Conservation (phyloP, 2,797 vertebrate species). For the Cetoscarus ocellatus region DNA sequence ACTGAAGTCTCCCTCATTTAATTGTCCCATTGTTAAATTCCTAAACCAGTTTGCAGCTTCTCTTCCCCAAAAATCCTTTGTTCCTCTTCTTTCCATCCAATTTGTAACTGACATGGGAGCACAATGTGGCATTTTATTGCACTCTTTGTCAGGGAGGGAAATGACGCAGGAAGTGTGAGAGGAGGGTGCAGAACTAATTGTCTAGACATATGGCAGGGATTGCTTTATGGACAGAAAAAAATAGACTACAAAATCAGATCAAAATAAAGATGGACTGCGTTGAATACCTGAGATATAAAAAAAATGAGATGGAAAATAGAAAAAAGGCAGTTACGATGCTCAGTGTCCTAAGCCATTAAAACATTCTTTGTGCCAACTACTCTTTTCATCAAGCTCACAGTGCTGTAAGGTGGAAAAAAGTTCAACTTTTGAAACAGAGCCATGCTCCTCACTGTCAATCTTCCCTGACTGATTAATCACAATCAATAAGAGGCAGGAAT, state of each 20-base stretch:
- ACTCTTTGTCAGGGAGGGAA: slow-evolving; percentile 58
- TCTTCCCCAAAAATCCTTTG: slow-evolving; percentile 41
- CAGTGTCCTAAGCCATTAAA: no score
- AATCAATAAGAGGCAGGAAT: no score
- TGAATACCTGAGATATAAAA: no score
- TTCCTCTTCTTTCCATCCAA: slow-evolving; percentile 49
- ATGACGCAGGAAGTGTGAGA: slow-evolving; percentile 23
- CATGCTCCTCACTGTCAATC: no score
- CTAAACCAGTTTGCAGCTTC: slow-evolving; percentile 45
- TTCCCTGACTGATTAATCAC: no score
- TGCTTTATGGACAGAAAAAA: not conserved
- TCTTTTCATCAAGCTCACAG: no score
- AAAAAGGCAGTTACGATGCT: no score
- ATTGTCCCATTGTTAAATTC: slow-evolving; percentile 59
- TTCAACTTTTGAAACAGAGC: no score
- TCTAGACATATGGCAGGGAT: not conserved
- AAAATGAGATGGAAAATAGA: no score
- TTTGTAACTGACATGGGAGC: slow-evolving; percentile 56
- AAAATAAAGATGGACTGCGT: not conserved
- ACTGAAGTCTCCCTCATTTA: slow-evolving; percentile 35
- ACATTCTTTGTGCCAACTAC: no score
- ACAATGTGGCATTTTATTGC: slow-evolving; percentile 65
- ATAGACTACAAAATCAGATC: not conserved
- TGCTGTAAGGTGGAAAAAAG: no score
- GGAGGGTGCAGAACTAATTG: slow-evolving; percentile 31